Base-by-base conservation (phyloP, 2,888 invertebrate genomes). In the Mythimna albipuncta region DNA sequence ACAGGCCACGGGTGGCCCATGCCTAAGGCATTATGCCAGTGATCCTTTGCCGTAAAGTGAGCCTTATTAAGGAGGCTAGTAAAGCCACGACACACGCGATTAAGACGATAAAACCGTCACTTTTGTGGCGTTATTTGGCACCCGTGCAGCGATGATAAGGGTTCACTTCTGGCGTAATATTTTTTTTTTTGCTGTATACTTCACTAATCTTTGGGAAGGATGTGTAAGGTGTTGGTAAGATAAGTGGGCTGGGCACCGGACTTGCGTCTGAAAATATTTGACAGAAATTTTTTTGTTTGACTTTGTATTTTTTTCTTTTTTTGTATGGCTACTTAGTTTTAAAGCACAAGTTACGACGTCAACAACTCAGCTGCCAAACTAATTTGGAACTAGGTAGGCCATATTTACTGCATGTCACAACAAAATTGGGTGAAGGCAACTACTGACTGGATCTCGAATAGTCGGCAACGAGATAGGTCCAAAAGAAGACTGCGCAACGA, bases 11-110 rank as follows among this genome's bases (percentile, higher is more conserved):
- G 90, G 91, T 70, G 89, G 85, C 84, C 89, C 61, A 68, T 80
- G 66, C 67, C 64, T 67, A 78, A 75, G 68, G 77, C 69, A 83
- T 87, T 82, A 85, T 86, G 83, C 78, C 75, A 73, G 75, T 86
- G 82, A 88, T 88, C 89, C 85, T 62, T 61, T 65, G 69, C 70
- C 86, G 83, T 89, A 87, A 85, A 90, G 74, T 83, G 86, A 64
- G 66, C 83, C 84, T 88, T 87, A 87, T 88, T 87, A 87, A 64
- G 61, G 61, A 75, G 75, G 57, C 44, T 79, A 59, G 68, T 81
- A 59, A 72, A 72, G 59, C 79, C 73, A 66, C 41, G 70, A 85
- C 72, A 79, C 35, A 41, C 69, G 16, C 71, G 64, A 84, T 77
- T 77, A 82, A 58, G 64, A 61, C 67, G 67, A 82, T 85, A 75